A percentile compares a stretch with the other conserved stretches of the same genome.
Evolutionary conservation across 2,113 vertebrate species (phyloP).

Genomic region (Macaca nemestrina): DNA sequence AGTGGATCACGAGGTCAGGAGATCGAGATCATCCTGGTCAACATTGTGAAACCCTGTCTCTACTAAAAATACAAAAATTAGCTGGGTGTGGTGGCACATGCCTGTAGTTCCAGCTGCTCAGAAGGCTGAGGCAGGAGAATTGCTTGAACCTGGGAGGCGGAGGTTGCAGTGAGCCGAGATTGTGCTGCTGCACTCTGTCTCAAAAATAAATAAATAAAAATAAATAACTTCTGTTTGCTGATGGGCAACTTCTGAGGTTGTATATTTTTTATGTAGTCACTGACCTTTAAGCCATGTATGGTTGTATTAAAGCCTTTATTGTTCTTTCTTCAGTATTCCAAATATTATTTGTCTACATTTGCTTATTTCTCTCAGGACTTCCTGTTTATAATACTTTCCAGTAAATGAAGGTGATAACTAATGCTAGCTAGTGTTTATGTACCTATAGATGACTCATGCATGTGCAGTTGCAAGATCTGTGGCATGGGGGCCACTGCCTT

Average conservation of each 20-base stretch:
- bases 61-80: no score
- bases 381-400: neutral
- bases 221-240: neutral
- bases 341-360: neutral
- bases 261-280: neutral
- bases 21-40: no score
- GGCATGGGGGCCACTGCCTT: neutral
- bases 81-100: no score
- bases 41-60: no score
- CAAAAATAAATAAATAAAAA: no score
- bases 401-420: neutral
- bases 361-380: neutral
- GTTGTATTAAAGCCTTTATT: neutral
- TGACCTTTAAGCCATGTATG: neutral
- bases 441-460: neutral
- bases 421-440: neutral
- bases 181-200: no score
- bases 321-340: constrained; percentile 34
- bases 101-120: no score
- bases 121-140: no score
- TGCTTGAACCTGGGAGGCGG: no score
- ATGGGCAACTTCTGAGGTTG: neutral
- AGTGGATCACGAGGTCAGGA: no score
- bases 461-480: neutral
- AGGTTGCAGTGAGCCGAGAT: no score